Evolutionary conservation across 2,888 invertebrate species (phyloP).

Genomic region (Caenorhabditis drosophilae): DNA sequence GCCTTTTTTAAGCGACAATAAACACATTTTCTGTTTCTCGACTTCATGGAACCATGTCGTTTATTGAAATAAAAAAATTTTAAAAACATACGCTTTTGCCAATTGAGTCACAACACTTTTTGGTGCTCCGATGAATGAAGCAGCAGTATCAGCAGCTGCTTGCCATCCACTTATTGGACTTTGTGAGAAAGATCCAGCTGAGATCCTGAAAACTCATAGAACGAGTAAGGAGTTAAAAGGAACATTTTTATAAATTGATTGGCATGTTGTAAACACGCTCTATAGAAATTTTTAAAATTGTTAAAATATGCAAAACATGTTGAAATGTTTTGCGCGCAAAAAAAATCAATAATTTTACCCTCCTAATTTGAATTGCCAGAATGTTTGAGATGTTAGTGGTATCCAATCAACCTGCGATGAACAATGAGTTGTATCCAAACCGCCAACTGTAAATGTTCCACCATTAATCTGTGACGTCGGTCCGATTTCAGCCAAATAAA

Average conservation of each 20-base stretch:
- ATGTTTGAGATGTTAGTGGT: slow-evolving; percentile 50
- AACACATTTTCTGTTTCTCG: too few species aligned
- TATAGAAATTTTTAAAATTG: too few species aligned
- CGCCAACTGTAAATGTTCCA: slow-evolving; percentile 58
- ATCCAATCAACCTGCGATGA: slow-evolving; percentile 37
- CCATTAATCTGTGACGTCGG: slow-evolving; percentile 43
- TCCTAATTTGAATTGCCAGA: slow-evolving; percentile 54
- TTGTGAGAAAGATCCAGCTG: slow-evolving; percentile 34
- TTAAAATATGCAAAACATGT: too few species aligned
- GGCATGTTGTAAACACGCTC: too few species aligned
- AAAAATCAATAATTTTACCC: too few species aligned
- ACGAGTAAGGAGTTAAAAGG: too few species aligned
- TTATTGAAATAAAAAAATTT: background rate
- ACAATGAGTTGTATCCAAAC: slow-evolving; percentile 44
- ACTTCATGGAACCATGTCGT: too few species aligned
- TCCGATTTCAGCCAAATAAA: slow-evolving; percentile 41
- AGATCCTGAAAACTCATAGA: too few species aligned
- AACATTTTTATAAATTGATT: too few species aligned
- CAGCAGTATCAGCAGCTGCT: slow-evolving; percentile 57
- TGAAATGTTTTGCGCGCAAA: too few species aligned
- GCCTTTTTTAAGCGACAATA: too few species aligned
- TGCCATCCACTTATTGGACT: slow-evolving; percentile 38
- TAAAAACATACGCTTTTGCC: slow-evolving; percentile 33
- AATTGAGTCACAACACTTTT: slow-evolving; percentile 47
- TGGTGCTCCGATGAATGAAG: slow-evolving; percentile 58